Evolutionary conservation across 1,140 invertebrate species (phyloP), one percentile per base, ranked within the genome.

Genomic region (Diabrotica undecimpunctata): DNA sequence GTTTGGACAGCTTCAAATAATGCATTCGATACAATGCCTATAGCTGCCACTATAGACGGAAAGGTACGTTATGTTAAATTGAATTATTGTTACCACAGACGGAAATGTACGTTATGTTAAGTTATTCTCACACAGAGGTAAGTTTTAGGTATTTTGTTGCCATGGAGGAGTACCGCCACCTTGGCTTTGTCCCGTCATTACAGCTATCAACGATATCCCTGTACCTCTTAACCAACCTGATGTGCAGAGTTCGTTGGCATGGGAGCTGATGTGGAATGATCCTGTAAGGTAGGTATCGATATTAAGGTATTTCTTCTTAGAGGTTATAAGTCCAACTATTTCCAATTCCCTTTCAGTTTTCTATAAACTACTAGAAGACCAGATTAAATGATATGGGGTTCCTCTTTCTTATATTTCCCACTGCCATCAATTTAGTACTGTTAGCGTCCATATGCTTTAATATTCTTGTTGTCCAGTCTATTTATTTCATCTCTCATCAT

Each of bases 181-280:
- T 12, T 87, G 82, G 84, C 76, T 82, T 74, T 86, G 77, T 74
- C 81, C 81, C 66, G 82, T 78, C 63, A 79, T 81, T 58, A 75
- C 72, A 66, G 84, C 77, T 9, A 83, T 86, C 35, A 82, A 89
- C 70, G 82, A 83, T 50, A 86, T 91, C 64, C 88, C 88, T 0
- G 79, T 81, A 46, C 87, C 87, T 2, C 74, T 92, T 41, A 74
- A 78, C n/a, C 80, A 86, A 38, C 88, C 89, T 0, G 85, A 89
- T 64, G 75, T 79, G 58, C 83, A 89, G 72, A 88, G 86, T 77
- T 79, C 83, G 9, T 74, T 90, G 35, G 87, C 89, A 4, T 92
- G 90, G 90, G 88, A 91, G 70, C 77, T 91, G 2, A 83, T 91
- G 79, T 91, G 90, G 90, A 91, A 88, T 78, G 90, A 92, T 80